phyloP scores from a whole-genome alignment of 2,888 invertebrate species.

The Liposcelis brunnea region DNA sequence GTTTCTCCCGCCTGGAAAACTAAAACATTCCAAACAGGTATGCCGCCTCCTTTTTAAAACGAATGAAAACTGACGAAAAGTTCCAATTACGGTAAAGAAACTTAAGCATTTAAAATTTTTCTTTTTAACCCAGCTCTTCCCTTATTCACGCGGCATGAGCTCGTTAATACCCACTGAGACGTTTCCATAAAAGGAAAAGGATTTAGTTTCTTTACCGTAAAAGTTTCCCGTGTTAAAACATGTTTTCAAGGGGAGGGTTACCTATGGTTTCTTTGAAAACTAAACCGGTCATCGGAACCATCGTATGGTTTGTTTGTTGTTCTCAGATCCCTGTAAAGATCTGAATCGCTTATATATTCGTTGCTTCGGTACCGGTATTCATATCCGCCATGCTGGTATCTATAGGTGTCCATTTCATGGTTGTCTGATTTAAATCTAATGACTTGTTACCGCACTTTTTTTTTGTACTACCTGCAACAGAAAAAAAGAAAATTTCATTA shows the following conservation, averaged over 20 bases:
- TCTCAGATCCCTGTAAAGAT: not conserved
- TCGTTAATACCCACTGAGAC: no score
- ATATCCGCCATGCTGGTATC: not conserved
- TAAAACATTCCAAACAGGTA: no score
- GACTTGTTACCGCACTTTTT: not conserved
- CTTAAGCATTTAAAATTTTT: no score
- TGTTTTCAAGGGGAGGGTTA: not conserved
- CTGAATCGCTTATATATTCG: constrained; percentile 4
- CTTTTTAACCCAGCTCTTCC: no score
- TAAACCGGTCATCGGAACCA: constrained; percentile 1
- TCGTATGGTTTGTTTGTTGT: not conserved
- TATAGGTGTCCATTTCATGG: constrained; percentile 6
- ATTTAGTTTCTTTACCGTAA: no score
- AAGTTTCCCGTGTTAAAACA: no score
- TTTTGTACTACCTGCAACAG: constrained; percentile 2
- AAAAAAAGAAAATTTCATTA: not conserved
- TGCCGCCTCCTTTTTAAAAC: no score
- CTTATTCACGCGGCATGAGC: no score
- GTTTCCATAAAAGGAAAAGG: no score
- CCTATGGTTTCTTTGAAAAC: constrained; percentile 9
- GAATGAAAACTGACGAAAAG: no score
- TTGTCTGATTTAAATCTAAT: not conserved
- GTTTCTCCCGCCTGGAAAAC: no score
- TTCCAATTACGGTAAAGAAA: no score
- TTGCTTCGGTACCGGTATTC: constrained; percentile 3